Base-by-base conservation (phyloP, 2,888 invertebrate species). In the Orthosia incerta region DNA sequence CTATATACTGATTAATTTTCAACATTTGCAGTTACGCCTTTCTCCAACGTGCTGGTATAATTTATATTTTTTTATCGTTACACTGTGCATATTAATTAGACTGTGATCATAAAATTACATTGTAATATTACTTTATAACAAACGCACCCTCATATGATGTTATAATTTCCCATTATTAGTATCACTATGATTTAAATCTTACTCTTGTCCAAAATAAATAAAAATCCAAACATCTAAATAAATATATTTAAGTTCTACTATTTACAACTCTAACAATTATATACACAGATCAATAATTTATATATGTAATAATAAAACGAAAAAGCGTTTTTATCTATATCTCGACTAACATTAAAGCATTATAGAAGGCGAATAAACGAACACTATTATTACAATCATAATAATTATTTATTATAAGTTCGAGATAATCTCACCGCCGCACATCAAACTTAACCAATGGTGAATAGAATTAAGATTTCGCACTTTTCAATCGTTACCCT, bases 261-360 rank as follows among this genome's bases (percentile, higher is more conserved):
- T 95, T 92, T 95, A 95, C 96, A 95, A 90, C 87, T 85, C 94
- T 95, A 95, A 93, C 94, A 93, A 89, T 92, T 95, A 95, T 95
- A 95, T 96, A 95, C 94, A 96, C 93, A 95, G 94, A 95, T 93
- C 93, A 91, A 94, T 94, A 92, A 93, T 92, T 93, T 92, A 91
- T 89, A 75, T 76, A 86, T 83, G 74, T 88, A 85, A 77, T 86
- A 79, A 81, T 78, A 89, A 89, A 90, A 91, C 90, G 89, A 88
- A 90, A 89, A 91, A 91, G 91, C 92, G 87, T 92, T 86, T 87
- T 75, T 88, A 90, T 91, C 91, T 94, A 93, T 89, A 79, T 93
- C 88, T 91, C 90, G 86, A 92, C 94, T 95, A 95, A 92, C 90
- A 85, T 96, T 95, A 95, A 96, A 96, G 96, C 96, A 95, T 95